Percentiles rank a stretch among this genome's conserved stretches.
phyloP scores from a whole-genome alignment of 2,888 invertebrate species.

The Eupsilia transversa region DNA sequence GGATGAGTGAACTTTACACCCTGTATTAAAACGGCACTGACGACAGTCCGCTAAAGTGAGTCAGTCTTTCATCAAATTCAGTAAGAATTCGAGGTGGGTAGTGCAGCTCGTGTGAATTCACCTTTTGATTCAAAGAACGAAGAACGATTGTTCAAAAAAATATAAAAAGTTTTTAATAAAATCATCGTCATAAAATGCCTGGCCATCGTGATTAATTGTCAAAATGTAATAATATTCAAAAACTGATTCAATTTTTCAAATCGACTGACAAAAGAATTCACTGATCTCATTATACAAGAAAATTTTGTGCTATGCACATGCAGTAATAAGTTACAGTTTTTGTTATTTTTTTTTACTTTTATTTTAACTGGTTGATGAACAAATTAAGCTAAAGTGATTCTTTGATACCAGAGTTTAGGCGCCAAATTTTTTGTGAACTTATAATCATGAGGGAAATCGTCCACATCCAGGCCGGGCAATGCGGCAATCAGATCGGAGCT shows the following conservation, averaged over 20 bases:
- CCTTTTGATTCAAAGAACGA: not conserved
- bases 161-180: conserved; percentile 1
- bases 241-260: conserved; percentile 59
- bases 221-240: conserved; percentile 37
- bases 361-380: conserved; percentile 73
- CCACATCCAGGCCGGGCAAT: conserved; percentile 92
- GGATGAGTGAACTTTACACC: no score
- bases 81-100: no score
- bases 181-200: conserved; percentile 10
- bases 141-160: not conserved
- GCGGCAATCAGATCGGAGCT: conserved; percentile 93
- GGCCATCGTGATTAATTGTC: conserved; percentile 33
- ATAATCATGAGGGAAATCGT: conserved; percentile 94
- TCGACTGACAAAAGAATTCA: conserved; percentile 72
- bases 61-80: no score
- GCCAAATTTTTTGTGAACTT: conserved; percentile 80
- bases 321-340: conserved; percentile 61
- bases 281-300: conserved; percentile 69
- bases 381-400: conserved; percentile 73
- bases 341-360: conserved; percentile 64
- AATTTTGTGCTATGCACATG: conserved; percentile 80
- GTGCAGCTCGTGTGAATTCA: not conserved
- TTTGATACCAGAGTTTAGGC: conserved; percentile 72
- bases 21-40: no score
- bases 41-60: no score